Evolutionary conservation across 2,797 vertebrate species (phyloP), one percentile per base, ranked within the genome.

Genomic region (Mareca strepera): DNA sequence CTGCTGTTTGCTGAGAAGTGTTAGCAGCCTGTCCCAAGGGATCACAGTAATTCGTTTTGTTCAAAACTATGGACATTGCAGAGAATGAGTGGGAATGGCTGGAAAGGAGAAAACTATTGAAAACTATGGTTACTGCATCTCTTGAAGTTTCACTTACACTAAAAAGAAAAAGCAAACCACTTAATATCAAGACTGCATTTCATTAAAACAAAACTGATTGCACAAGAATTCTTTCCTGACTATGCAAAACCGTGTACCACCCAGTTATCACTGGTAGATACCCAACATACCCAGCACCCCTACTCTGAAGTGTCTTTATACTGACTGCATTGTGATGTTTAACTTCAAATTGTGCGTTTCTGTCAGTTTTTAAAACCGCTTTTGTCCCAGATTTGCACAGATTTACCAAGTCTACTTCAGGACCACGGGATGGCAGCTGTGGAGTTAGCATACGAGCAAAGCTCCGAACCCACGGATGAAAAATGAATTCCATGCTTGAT

Each of bases 121-220:
- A 87, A 84, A 90, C 46, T 17, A 79, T 5, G 31, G 80, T 68
- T 58, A 82, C 48, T 31, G 66, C 85, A 74, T 62, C 63, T 86
- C 85, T 81, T 77, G 80, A 77, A 62, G 75, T 85, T 94, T 92
- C 85, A 93, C 59, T 95, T 66, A 17, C 55, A 80, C 62, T 83
- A 90, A 41, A 60, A 67, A 87, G 29, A 23, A 48, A 43, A 82
- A 44, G 28, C 41, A 75, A 76, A 93, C 73, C 26, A 35, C 28
- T 56, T 17, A 41, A 55, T 77, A 37, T 44, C 17, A 70, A 79
- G 55, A 52, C 46, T 67, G 76, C 11, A 55, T 26, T 33, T 86
- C 31, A 58, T 46, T 76, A 56, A 76, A 91, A 46, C 43, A 68
- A 44, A 92, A 63, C 50, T 92, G 64, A 70, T 1, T 85, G 69